These are phyloP conservation scores for Spinus pinus DNA, from an alignment of 2,797 vertebrate species.

Conservation along the genomic window DNA sequence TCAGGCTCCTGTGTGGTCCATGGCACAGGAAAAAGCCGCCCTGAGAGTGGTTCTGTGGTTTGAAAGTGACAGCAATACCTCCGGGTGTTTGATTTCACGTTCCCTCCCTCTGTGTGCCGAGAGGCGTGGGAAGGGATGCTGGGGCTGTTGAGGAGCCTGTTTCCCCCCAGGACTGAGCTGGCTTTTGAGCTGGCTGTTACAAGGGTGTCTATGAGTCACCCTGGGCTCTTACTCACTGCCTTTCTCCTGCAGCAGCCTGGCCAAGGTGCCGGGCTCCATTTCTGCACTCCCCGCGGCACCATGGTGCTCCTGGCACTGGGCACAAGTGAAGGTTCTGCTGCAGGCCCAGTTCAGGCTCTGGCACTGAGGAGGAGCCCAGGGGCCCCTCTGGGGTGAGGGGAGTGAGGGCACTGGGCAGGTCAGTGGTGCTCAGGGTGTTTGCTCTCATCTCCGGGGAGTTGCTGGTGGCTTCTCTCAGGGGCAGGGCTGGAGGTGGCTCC, in stretches of 20 bases:
- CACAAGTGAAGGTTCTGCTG: not conserved
- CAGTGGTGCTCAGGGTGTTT: not conserved
- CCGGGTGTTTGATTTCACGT: not conserved
- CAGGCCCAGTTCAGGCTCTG: not conserved
- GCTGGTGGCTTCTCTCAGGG: not conserved
- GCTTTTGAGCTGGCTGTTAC: not conserved
- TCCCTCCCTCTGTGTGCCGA: not conserved
- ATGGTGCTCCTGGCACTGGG: accelerated
- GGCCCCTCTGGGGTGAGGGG: not conserved
- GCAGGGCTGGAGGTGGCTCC: not conserved
- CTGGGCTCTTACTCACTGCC: constrained; percentile 2
- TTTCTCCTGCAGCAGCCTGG: constrained; percentile 5
- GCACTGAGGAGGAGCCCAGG: not conserved
- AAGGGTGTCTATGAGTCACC: constrained; percentile 29
- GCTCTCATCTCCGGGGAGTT: not conserved
- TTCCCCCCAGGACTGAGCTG: not conserved
- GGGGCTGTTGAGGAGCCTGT: accelerated
- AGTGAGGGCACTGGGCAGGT: not conserved
- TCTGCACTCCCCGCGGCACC: accelerated
- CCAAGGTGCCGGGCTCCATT: not conserved
- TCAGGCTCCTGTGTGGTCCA: not conserved
- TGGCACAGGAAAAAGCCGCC: not conserved
- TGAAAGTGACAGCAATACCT: not conserved
- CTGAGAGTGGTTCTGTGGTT: not conserved
- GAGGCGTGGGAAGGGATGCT: accelerated